Evolutionary conservation across 1,140 invertebrate species (phyloP), one percentile per base, ranked within the genome.

Genomic region (Drosophila takahashii): DNA sequence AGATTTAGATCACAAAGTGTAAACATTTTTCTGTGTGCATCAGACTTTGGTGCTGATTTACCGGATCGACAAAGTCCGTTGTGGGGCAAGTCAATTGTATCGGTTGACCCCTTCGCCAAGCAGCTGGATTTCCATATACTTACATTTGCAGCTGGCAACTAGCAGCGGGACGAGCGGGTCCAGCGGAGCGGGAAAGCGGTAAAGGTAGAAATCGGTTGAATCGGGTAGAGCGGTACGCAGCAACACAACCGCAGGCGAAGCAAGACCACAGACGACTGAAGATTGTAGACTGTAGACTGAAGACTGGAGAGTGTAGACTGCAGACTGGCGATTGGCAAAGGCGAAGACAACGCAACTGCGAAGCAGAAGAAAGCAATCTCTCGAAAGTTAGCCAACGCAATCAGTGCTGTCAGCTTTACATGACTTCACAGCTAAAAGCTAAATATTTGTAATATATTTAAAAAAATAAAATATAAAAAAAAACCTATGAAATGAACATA

Each of bases 51-150:
- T 13, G 22, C 52, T 54, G 52, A 37, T 37, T 37, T 37, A n/a
- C 10, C 42, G 6, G 1, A n/a, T 27, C 22, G n/a, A 2, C 22
- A 44, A 58, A 44, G 54, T 50, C 39, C 27, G 36, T 10, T 3
- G 22, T 16, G 18, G 16, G n/a, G 32, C n/a, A 34, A 62, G 70
- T 80, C 54, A 80, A 81, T 44, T 10, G 58, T 64, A 81, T 77
- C 32, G 65, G 51, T 32, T 81, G 78, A 80, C 74, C 78, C 71
- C 47, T 54, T 13, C 48, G 65, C n/a, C 27, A 16, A 50, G 47
- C 1, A 50, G 9, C 27, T 48, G n/a, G 47, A 10, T n/a, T 15
- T 29, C 47, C 32, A 39, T 16, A 16, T 70, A 70, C 66, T 70
- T 47, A 57, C 65, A 37, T 16, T 32, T 18, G 27, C 44, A 34